phyloP scores from a whole-genome alignment of 2,113 vertebrate species.

The Tragelaphus buxtoni region DNA sequence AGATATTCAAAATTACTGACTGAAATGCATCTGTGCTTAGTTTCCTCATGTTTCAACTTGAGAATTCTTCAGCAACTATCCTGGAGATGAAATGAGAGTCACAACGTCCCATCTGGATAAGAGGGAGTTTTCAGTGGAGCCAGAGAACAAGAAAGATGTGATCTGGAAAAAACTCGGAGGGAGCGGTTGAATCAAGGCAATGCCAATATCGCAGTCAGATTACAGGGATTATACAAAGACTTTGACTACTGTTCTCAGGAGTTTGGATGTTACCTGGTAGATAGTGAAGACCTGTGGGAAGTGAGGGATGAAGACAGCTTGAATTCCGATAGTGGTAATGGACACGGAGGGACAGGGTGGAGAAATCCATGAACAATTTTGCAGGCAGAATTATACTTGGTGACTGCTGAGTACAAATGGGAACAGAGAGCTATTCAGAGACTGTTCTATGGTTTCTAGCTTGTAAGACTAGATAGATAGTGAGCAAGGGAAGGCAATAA shows the following conservation, averaged over 20 bases:
- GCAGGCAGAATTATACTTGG: neutral
- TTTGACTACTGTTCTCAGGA: neutral
- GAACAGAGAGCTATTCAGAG: neutral
- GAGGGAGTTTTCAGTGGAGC: neutral
- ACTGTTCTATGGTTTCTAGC: neutral
- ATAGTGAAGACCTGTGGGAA: neutral
- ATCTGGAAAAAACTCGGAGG: neutral
- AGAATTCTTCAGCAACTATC: constrained; percentile 19
- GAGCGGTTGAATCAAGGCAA: neutral
- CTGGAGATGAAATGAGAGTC: neutral
- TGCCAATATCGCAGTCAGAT: neutral
- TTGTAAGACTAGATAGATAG: neutral
- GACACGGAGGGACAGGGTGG: neutral
- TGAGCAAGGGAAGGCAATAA: neutral
- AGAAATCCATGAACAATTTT: neutral
- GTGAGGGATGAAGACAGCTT: neutral
- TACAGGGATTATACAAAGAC: neutral
- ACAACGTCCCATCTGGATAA: neutral
- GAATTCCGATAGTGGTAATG: neutral
- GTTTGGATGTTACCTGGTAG: neutral
- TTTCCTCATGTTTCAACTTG: neutral
- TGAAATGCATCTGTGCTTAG: neutral
- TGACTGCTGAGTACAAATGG: neutral
- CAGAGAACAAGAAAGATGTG: neutral
- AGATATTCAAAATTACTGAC: neutral